phyloP scores from a whole-genome alignment of 2,113 vertebrate genomes.

The Muntiacus muntjak region DNA sequence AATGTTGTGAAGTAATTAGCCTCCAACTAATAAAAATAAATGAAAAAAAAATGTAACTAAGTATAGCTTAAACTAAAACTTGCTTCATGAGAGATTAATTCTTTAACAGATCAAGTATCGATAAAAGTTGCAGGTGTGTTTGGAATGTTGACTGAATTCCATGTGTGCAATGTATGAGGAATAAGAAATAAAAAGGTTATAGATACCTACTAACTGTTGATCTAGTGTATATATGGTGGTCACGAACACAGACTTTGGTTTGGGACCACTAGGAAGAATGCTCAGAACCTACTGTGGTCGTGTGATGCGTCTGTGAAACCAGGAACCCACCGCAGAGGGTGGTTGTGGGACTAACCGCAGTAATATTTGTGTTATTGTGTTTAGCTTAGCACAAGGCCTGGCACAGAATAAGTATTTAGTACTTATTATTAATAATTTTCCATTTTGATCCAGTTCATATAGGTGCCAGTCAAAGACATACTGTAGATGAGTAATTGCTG shows the following conservation, averaged over 20 bases:
- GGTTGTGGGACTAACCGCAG: neutral
- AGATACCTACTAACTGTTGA: neutral
- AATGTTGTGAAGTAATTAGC: too few species aligned
- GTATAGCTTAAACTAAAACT: neutral
- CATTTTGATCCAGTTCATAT: neutral
- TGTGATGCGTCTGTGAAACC: neutral
- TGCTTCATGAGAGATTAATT: neutral
- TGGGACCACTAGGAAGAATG: neutral
- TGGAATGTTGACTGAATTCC: neutral
- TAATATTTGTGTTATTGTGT: neutral
- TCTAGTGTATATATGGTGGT: neutral
- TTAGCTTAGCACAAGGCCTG: neutral
- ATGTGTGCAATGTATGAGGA: neutral
- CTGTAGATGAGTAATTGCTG: neutral
- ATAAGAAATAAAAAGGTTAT: neutral
- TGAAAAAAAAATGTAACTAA: neutral
- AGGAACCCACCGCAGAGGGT: neutral
- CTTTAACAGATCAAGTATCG: neutral
- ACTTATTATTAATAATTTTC: neutral
- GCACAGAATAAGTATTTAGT: slow-evolving; percentile 3
- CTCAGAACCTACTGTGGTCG: neutral
- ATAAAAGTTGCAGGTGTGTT: neutral
- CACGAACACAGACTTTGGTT: neutral
- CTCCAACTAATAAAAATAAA: too few species aligned
- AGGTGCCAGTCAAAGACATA: neutral